These are phyloP conservation scores for Caerostris extrusa DNA, from an alignment of 1,140 invertebrate genomes.

Conservation along the genomic window DNA sequence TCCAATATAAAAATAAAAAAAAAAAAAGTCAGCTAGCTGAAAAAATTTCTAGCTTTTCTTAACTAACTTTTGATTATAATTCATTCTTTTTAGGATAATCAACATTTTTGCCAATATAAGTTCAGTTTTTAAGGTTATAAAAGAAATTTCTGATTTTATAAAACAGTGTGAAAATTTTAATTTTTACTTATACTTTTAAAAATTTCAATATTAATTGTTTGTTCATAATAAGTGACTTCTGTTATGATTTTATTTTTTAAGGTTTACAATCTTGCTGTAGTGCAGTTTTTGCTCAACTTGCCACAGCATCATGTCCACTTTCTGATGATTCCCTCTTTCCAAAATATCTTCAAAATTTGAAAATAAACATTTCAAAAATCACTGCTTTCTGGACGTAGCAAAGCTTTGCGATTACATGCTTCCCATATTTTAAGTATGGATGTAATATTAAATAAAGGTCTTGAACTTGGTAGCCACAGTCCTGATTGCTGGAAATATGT, in stretches of 20 bases:
- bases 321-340: constrained; percentile 80
- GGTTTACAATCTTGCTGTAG: constrained; percentile 92
- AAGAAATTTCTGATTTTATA: too few relatives aligned
- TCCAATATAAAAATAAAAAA: too few relatives aligned
- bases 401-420: constrained; percentile 83
- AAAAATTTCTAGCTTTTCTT: too few relatives aligned
- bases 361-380: constrained; percentile 71
- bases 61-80: too few relatives aligned
- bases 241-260: constrained; percentile 78
- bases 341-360: constrained; percentile 68
- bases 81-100: too few relatives aligned
- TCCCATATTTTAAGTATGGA: constrained; percentile 95
- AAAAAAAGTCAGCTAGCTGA: too few relatives aligned
- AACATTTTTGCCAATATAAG: too few relatives aligned
- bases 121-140: too few relatives aligned
- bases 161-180: too few relatives aligned
- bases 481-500: constrained; percentile 96
- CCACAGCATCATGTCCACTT: constrained; percentile 88
- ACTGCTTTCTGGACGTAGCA: constrained; percentile 65
- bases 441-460: constrained; percentile 89
- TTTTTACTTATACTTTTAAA: too few relatives aligned
- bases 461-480: constrained; percentile 94
- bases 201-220: too few relatives aligned
- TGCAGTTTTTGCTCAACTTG: constrained; percentile 86
- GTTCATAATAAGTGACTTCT: too few relatives aligned